Percentiles rank a stretch among this genome's conserved stretches.
These are phyloP conservation scores for Recurvirostra avosetta DNA, from an alignment of 2,113 vertebrate species.

Conservation along the genomic window DNA sequence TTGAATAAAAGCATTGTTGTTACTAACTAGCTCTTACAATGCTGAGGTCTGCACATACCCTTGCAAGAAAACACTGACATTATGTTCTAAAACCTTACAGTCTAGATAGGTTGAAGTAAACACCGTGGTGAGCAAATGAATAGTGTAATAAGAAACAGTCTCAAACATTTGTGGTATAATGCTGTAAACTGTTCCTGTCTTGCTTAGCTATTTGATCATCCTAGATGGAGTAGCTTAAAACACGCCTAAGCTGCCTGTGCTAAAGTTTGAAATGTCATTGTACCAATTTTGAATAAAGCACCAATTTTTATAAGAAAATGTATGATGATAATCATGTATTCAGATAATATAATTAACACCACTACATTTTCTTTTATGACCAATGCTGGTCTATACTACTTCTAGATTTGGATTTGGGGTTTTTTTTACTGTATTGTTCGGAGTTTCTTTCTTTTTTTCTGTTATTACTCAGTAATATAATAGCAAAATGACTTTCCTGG, in stretches of 20 bases:
- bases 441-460: too few species aligned
- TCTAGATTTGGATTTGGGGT: fast-evolving
- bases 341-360: not conserved
- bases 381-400: not conserved
- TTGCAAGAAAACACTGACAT: not conserved
- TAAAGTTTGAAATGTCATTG: not conserved
- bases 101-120: not conserved
- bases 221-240: not conserved
- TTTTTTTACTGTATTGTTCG: not conserved
- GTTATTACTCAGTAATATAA: not conserved
- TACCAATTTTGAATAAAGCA: not conserved
- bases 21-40: not conserved
- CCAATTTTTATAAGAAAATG: not conserved
- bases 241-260: not conserved
- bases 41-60: not conserved
- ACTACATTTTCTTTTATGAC: not conserved
- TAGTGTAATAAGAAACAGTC: not conserved
- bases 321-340: fast-evolving
- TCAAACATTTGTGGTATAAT: not conserved
- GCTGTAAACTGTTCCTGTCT: not conserved
- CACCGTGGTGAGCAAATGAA: not conserved
- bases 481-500: not conserved
- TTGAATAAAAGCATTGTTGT: not conserved
- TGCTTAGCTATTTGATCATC: not conserved
- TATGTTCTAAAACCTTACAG: not conserved